Conservation (phyloP, 2,113 vertebrate species). For the Etheostoma spectabile region DNA sequence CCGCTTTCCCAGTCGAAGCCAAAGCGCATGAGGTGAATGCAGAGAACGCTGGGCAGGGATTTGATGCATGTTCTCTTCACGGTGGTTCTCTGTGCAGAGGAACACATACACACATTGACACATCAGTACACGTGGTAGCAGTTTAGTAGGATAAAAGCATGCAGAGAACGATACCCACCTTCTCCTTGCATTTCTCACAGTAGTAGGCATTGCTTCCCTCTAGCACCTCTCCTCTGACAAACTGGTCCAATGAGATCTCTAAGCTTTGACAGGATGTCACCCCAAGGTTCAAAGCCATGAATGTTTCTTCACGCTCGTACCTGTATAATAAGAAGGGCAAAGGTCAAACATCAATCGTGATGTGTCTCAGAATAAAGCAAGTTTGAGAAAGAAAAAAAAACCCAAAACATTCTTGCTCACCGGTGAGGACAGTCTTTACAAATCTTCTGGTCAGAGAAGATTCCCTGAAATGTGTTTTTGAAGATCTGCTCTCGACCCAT, state of each 20-base stretch:
- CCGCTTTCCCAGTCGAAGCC: constrained; percentile 99
- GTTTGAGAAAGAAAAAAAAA: too few relatives aligned
- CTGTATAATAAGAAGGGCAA: constrained; percentile 68
- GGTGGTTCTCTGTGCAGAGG: constrained; percentile 90
- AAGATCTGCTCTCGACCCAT: constrained; percentile 98
- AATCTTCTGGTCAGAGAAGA: constrained; percentile 99
- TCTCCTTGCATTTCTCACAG: constrained; percentile 99
- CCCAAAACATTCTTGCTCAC: constrained; percentile 72
- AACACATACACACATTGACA: neutral
- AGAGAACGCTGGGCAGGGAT: constrained; percentile 93
- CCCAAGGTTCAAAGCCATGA: constrained; percentile 98
- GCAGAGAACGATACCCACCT: constrained; percentile 79
- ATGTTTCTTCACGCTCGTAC: constrained; percentile 97
- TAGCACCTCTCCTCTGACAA: constrained; percentile 98
- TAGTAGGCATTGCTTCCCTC: constrained; percentile 99
- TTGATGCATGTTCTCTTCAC: constrained; percentile 99
- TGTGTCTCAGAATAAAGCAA: neutral
- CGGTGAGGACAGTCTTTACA: constrained; percentile 99
- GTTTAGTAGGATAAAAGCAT: neutral
- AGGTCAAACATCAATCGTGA: neutral
- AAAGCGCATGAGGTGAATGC: constrained; percentile 99
- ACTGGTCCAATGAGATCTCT: constrained; percentile 98
- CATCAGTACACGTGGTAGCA: neutral
- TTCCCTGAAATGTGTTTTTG: constrained; percentile 99
- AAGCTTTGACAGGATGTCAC: constrained; percentile 98